Evolutionary conservation across 2,797 vertebrate genomes (phyloP), one percentile per base, ranked within the genome.

Genomic region (Eulemur rubriventer): DNA sequence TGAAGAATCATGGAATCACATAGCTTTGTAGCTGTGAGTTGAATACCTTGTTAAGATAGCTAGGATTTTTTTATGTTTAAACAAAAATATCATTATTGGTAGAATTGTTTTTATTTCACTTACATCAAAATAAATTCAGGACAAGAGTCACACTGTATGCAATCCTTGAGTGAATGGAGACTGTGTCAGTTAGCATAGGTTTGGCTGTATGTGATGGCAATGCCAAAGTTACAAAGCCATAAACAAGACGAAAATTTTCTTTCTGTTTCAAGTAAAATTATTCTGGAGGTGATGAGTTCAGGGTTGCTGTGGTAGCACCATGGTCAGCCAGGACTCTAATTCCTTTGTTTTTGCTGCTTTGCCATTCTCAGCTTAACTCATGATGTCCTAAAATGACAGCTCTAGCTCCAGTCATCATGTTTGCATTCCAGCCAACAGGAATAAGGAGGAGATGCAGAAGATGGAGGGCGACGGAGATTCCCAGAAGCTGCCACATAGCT

Each of bases 241-340:
- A 30, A 61, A 6, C 72, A 90, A 63, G 59, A 73, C n/a, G 55
- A 38, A 78, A 57, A n/a, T 9, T 17, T 50, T 55, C 10, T 75
- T 96, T 94, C 38, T 80, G 70, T 96, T 94, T 83, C 73, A 69
- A 92, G n/a, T 80, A 69, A 84, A 81, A 57, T 83, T 38, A 92
- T 63, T 72, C 38, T 91, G n/a, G 28, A 95, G 17, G n/a, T 55
- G 52, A 61, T 59, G 48, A 43, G 17, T 55, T 46, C 35, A 94
- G 88, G 63, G 35, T 30, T 97, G 76, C 80, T 33, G 20, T 80
- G 70, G 6, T 38, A 30, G 80, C 18, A 50, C 22, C 14, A 7
- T 43, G 41, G 67, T 80, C n/a, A 43, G 13, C n/a, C 24, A 38
- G 26, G 43, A 43, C 3, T 16, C 3, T 7, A 30, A 13, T 26